These are phyloP conservation scores for Cacatua alba DNA, from an alignment of 2,113 vertebrate species.

Conservation along the genomic window DNA sequence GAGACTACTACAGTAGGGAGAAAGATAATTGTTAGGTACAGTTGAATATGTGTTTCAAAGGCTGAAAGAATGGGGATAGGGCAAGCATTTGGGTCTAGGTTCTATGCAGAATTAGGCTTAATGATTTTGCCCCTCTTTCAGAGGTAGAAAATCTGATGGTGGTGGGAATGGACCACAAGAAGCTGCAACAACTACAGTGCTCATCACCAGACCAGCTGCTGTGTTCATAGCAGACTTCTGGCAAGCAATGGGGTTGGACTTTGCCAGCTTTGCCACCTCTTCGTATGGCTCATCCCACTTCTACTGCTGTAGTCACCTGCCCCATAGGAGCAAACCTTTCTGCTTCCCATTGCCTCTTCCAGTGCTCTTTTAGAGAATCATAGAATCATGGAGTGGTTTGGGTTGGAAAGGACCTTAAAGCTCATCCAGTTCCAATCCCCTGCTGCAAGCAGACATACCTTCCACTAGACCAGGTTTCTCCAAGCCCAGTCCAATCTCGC, in stretches of 20 bases:
- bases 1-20: background rate
- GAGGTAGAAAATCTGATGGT: background rate
- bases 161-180: background rate
- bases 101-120: background rate
- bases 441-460: background rate
- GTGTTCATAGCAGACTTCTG: background rate
- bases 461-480: background rate
- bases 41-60: background rate
- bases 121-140: background rate
- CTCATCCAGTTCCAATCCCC: background rate
- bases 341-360: background rate
- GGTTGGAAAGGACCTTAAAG: background rate
- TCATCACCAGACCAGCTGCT: background rate
- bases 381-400: background rate
- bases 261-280: background rate
- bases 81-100: background rate
- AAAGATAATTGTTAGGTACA: fast-evolving
- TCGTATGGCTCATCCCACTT: background rate
- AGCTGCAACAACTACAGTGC: background rate
- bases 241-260: background rate
- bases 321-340: background rate
- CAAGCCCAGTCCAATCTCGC: background rate
- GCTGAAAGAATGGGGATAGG: background rate
- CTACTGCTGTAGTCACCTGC: background rate
- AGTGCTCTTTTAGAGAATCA: background rate